Evolutionary conservation across 2,113 vertebrate species (phyloP), one percentile per base, ranked within the genome.

Genomic region (Aplodontia rufa): DNA sequence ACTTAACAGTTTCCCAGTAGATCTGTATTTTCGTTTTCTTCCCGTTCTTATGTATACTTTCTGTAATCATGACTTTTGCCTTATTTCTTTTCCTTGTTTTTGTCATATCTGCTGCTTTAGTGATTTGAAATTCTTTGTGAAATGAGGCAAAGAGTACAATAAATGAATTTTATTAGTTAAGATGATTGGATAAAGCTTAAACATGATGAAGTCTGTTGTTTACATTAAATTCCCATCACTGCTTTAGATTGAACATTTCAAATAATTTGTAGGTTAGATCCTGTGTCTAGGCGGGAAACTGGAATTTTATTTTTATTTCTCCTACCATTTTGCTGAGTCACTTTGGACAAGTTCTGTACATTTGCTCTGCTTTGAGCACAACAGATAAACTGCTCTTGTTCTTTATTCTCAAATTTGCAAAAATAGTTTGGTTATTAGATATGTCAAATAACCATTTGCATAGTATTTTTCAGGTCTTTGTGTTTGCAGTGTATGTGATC

Each of bases 261-360:
- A 22, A 60, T 60, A 37, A 26, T 40, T n/a, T 49, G 1, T 53
- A 76, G 49, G n/a, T 49, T 75, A 75, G 90, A 93, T 20, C 60
- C 20, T 83, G 5, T 71, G 35, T 32, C 32, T 69, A 24, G 8
- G 24, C 85, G n/a, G 37, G 78, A 82, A 88, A 68, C 40, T 74
- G 28, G 81, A 94, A 74, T 89, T 85, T 64, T 20, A 76, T 90
- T 94, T 96, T 78, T 64, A 58, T 90, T 75, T 91, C 91, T 76
- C 79, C 42, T 91, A 3, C n/a, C 17, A 40, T 32, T 76, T 60
- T 91, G 62, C 66, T 75, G 58, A 87, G 12, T 94, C 42, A 71
- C 26, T 90, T 80, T 24, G 5, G 64, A 32, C 80, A 81, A 75
- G 30, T 79, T 30, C 12, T 81, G 76, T 78, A 45, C 5, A 66